Conservation (phyloP, 2,888 invertebrate species). For the Agrotis clavis region DNA sequence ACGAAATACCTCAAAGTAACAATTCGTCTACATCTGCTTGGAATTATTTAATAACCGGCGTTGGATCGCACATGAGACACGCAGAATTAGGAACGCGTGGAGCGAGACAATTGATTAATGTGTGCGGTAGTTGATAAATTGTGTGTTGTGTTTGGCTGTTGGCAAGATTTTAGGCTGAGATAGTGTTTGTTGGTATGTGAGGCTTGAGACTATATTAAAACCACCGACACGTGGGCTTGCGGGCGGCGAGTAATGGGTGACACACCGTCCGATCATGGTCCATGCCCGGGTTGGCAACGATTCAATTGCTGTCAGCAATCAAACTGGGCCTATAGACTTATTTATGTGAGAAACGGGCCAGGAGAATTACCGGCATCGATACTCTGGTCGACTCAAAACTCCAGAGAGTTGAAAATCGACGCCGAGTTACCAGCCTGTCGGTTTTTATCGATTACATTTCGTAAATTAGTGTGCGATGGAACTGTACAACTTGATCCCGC, state of each 20-base stretch:
- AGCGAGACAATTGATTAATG: slow-evolving; percentile 59
- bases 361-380: no score
- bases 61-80: slow-evolving; percentile 21
- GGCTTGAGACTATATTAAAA: no score
- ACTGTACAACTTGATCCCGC: not conserved
- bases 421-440: not conserved
- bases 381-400: no score
- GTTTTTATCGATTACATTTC: not conserved
- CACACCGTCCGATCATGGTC: no score
- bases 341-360: no score
- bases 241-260: no score
- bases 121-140: slow-evolving; percentile 48
- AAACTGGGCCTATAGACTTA: no score
- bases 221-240: no score
- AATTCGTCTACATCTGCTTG: slow-evolving; percentile 59
- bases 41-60: slow-evolving; percentile 74
- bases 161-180: not conserved
- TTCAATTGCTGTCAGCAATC: no score
- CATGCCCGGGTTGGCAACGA: no score
- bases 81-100: slow-evolving; percentile 36
- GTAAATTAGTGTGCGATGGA: not conserved
- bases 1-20: not conserved
- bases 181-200: not conserved
- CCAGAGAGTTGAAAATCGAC: no score
- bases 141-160: slow-evolving; percentile 18